phyloP scores from a whole-genome alignment of 2,797 vertebrate species.

The Propithecus perrieri region DNA sequence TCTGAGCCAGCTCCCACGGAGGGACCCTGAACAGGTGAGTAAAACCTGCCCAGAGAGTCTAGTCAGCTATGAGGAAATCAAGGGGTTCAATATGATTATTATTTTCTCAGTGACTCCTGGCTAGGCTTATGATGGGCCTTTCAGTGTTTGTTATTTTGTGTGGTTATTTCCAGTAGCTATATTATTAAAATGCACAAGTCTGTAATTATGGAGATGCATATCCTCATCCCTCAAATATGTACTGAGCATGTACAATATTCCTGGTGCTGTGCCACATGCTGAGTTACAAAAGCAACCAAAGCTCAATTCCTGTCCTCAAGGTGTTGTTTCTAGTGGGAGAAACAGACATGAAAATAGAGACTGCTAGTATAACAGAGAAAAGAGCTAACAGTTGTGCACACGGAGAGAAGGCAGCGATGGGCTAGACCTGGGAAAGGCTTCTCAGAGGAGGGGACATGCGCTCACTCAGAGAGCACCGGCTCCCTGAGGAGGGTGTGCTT shows the following conservation, averaged over 20 bases:
- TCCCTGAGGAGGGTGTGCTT: not conserved
- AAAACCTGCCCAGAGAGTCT: not conserved
- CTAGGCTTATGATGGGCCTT: not conserved
- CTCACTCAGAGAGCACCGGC: not conserved
- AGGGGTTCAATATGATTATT: not conserved
- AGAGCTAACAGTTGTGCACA: not conserved
- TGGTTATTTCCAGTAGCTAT: constrained; percentile 48
- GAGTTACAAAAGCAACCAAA: constrained; percentile 12
- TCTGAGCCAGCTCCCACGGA: not conserved
- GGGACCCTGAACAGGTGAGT: not conserved
- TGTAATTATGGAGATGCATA: constrained; percentile 44
- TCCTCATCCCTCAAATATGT: constrained; percentile 59
- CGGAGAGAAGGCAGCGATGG: not conserved
- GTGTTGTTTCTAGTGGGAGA: not conserved
- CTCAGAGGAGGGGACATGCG: not conserved
- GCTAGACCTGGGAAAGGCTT: not conserved
- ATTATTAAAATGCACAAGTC: constrained; percentile 65
- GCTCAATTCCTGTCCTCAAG: not conserved
- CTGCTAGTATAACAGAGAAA: not conserved
- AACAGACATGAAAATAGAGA: constrained; percentile 6
- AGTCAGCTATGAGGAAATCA: constrained; percentile 1
- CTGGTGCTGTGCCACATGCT: not conserved
- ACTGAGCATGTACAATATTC: not conserved
- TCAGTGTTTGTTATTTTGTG: constrained; percentile 42
- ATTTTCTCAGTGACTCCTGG: constrained; percentile 22